Evolutionary conservation across 2,113 vertebrate genomes (phyloP), one percentile per base, ranked within the genome.

Genomic region (Nanorana parkeri): DNA sequence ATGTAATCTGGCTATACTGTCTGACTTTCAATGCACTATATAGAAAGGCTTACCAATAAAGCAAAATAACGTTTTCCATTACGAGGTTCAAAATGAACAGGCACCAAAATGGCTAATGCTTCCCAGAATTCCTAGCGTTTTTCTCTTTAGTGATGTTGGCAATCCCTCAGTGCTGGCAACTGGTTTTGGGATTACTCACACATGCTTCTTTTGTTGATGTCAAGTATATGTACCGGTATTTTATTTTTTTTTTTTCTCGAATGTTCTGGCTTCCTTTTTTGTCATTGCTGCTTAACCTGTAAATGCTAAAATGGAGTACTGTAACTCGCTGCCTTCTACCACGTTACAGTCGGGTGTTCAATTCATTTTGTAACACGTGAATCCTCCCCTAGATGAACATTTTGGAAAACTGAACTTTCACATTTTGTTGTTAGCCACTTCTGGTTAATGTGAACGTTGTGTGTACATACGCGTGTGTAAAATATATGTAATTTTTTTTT

Each of bases 131-230:
- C 58, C 6, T n/a, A 61, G 20, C 17, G 4, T 61, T 61, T 47
- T 13, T 13, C 13, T 61, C 11, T 13, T 36, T 61, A 61, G 21
- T n/a, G 4, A 20, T 61, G 21, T 61, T 61, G 2, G 21, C 20
- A 61, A 36, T 67, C 65, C 65, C 32, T 4, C 67, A 68, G 67
- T 47, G 67, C 67, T 47, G 67, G 67, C 67, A 68, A 41, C 67
- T 68, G 67, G 13, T 2, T 20, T 47, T 68, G 67, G 67, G 67
- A 68, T 68, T 11, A 32, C 7, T 15, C 65, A 32, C 16, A 2
- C 23, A 67, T 32, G 26, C 23, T 26, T 26, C 10, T 5, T 66
- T 5, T 17, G 17, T 19, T 67, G n/a, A 4, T 17, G 24, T 32
- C 5, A 26, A 32, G 8, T 66, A 3, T 26, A 19, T 41, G 17